phyloP scores from a whole-genome alignment of 2,113 vertebrate genomes.

The Sturnus vulgaris region DNA sequence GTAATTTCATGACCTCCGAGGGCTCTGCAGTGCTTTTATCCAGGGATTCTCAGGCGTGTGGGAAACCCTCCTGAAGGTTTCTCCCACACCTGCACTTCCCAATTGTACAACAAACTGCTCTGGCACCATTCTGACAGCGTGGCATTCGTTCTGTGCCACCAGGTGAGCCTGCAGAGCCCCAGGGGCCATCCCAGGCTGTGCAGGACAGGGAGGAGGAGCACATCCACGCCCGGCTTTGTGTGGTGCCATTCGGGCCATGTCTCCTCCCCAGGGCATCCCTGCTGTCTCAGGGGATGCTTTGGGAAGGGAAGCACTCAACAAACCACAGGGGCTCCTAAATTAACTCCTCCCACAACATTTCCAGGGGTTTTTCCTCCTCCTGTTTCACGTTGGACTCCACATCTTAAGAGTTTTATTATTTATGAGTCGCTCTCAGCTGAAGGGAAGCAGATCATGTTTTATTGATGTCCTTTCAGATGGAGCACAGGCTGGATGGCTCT shows the following conservation, averaged over 20 bases:
- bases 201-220: accelerated
- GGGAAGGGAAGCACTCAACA: background rate
- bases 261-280: background rate
- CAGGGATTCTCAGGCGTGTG: background rate
- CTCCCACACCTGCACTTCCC: background rate
- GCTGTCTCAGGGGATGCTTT: background rate
- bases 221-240: accelerated
- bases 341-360: background rate
- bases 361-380: background rate
- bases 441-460: constrained; percentile 14
- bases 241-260: background rate
- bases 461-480: background rate
- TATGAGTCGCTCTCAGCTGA: background rate
- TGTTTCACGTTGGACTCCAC: background rate
- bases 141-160: accelerated
- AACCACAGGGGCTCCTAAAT: background rate
- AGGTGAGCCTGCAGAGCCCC: accelerated
- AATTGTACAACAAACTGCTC: accelerated
- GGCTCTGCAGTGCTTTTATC: background rate
- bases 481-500: background rate
- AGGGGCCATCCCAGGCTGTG: background rate
- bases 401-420: constrained; percentile 3
- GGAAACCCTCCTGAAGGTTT: background rate
- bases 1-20: background rate
- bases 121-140: accelerated